phyloP scores from a whole-genome alignment of 2,888 invertebrate species.

The Phragmatobia fuliginosa region DNA sequence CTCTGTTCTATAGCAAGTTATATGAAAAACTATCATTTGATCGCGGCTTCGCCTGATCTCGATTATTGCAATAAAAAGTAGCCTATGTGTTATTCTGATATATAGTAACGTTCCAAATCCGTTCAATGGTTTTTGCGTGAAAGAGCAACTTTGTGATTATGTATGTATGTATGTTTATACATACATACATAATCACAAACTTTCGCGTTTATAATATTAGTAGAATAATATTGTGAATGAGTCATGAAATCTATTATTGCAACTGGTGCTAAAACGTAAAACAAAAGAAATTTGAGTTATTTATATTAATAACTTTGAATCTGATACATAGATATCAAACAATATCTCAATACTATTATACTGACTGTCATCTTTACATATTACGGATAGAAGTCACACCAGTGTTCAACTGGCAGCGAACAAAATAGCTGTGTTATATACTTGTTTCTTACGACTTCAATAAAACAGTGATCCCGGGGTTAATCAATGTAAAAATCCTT shows the following conservation, averaged over 20 bases:
- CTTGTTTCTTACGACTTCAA: conserved; percentile 43
- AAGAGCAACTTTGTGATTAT: too few species aligned
- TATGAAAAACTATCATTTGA: too few species aligned
- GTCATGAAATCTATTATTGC: not conserved
- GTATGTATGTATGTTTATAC: too few species aligned
- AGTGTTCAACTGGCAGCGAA: conserved; percentile 31
- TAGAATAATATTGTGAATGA: not conserved
- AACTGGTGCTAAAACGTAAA: not conserved
- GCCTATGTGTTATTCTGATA: too few species aligned
- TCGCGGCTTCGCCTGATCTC: too few species aligned
- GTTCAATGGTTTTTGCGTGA: too few species aligned
- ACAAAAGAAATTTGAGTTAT: not conserved
- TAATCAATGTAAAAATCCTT: conserved; percentile 42
- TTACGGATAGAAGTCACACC: conserved; percentile 24
- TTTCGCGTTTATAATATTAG: too few species aligned
- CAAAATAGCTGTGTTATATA: conserved; percentile 46
- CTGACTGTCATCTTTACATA: conserved; percentile 31
- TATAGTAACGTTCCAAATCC: too few species aligned
- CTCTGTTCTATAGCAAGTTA: not conserved
- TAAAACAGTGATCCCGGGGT: conserved; percentile 45
- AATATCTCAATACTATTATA: conserved; percentile 14
- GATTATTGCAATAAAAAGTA: too few species aligned
- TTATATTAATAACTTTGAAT: too few species aligned
- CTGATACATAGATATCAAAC: conserved; percentile 18
- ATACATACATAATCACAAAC: too few species aligned